Conservation (phyloP, 2,888 invertebrate genomes). For the Willowsia nigromaculata region DNA sequence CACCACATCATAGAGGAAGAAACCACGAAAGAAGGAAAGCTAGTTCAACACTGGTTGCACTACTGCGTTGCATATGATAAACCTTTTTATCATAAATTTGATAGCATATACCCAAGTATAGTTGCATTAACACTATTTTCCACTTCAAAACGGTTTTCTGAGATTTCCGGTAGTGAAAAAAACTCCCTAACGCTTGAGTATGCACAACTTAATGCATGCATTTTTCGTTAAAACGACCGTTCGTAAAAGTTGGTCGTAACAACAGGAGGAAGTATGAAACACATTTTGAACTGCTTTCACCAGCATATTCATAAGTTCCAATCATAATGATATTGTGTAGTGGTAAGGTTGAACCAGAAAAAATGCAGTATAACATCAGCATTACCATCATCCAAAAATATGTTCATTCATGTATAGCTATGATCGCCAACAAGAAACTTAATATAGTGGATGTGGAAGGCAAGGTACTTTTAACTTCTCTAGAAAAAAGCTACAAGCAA, state of each 20-base stretch:
- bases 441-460: too few species aligned
- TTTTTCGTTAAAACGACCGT: neutral
- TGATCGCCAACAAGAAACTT: neutral
- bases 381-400: neutral
- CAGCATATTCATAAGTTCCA: constrained; percentile 51
- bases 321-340: constrained; percentile 22
- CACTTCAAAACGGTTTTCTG: constrained; percentile 47
- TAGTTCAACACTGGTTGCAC: constrained; percentile 17
- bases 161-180: constrained; percentile 47
- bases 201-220: constrained; percentile 9
- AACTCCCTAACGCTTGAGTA: neutral
- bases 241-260: neutral
- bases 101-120: neutral
- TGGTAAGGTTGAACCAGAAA: neutral
- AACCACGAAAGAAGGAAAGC: constrained; percentile 1
- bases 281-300: constrained; percentile 26
- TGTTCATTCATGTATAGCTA: neutral
- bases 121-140: neutral
- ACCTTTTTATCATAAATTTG: constrained; percentile 10
- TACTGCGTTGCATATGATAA: neutral
- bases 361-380: neutral
- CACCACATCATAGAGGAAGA: neutral
- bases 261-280: neutral
- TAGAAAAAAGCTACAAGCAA: neutral
- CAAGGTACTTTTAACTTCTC: too few species aligned